phyloP scores from a whole-genome alignment of 2,113 vertebrate species.

The Pristiophorus japonicus region DNA sequence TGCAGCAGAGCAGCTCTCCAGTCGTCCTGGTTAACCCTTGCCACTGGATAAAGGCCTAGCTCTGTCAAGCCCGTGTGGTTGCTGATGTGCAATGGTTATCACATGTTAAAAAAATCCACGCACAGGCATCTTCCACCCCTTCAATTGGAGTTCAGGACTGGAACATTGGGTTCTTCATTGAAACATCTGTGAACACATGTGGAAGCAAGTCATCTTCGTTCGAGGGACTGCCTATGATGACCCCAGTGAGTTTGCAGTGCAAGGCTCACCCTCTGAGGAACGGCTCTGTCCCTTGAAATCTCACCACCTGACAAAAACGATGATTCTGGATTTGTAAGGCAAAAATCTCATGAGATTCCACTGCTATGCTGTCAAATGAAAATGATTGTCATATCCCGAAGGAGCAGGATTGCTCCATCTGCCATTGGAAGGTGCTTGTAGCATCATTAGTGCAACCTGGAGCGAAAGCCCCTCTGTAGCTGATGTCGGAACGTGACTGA shows the following conservation, averaged over 20 bases:
- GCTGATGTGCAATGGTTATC: too few relatives aligned
- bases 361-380: background rate
- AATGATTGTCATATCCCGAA: background rate
- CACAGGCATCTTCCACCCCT: too few relatives aligned
- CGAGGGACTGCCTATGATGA: too few relatives aligned
- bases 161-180: too few relatives aligned
- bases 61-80: too few relatives aligned
- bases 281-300: background rate
- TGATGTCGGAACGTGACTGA: background rate
- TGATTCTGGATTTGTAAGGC: background rate
- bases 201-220: too few relatives aligned
- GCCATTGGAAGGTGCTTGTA: background rate
- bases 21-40: too few relatives aligned
- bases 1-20: too few relatives aligned
- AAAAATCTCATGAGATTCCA: background rate
- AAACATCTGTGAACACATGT: too few relatives aligned
- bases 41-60: too few relatives aligned
- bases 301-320: background rate
- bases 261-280: background rate
- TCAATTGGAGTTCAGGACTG: too few relatives aligned
- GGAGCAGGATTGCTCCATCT: background rate
- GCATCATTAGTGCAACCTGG: background rate
- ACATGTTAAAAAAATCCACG: too few relatives aligned
- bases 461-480: background rate
- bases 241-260: background rate